Base-by-base conservation (phyloP, 2,113 vertebrate species). In the Choloepus hoffmanni region DNA sequence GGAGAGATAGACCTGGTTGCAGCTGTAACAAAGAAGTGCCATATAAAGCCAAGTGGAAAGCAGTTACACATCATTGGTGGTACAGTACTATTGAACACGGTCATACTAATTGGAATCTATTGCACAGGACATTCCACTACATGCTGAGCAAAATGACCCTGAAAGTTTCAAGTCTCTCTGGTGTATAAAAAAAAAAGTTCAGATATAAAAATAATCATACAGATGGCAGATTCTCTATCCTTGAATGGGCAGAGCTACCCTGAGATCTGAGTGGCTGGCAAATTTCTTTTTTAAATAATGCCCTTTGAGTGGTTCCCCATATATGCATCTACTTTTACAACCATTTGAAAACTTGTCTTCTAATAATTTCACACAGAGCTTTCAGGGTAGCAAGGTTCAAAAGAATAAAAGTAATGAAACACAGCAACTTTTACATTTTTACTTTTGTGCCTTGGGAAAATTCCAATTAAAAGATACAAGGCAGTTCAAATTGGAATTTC, bases 351-450 rank as follows among this genome's bases (percentile, higher is more conserved):
- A 98, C 98, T 97, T 79, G 15, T 98, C 98, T 98, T 98, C 98
- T 98, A 98, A 99, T 98, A 99, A 98, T 98, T 98, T 99, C 98
- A 98, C 98, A 98, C 98, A 98, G 98, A 98, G 98, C 98, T 98
- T 98, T 98, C 98, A 95, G 97, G 74, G 93, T 94, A 96, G 98
- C 97, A 96, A 96, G 96, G 97, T 98, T 98, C 98, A 98, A 98
- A 98, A 98, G 98, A 98, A 98, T 97, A 96, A 98, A 97, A 98
- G 97, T 98, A 98, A 99, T 98, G 98, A 98, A 98, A 98, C 96
- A 97, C 76, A 98, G 98, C 98, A 98, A 98, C 98, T 99, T 98
- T 98, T 97, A 98, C 96, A 97, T 98, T 98, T 98, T 97, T 86
- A 96, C 97, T 98, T 98, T 96, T 96, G 98, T 96, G 97, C 96